These are phyloP conservation scores for Coryphaenoides rupestris DNA, from an alignment of 2,113 vertebrate species.

Conservation along the genomic window DNA sequence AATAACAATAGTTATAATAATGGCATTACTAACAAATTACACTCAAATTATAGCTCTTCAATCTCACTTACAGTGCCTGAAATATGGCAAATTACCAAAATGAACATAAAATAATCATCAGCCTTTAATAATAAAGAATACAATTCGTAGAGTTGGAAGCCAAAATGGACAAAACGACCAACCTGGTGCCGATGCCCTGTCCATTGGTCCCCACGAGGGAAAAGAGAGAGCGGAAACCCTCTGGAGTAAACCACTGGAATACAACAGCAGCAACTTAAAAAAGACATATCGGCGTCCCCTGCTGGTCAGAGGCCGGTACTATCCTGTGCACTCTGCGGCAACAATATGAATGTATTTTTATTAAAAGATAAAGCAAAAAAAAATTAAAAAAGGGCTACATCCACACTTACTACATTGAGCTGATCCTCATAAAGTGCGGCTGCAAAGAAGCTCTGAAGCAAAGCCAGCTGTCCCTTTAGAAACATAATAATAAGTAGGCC, in stretches of 20 bases:
- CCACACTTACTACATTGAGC: constrained; percentile 82
- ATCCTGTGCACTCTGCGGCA: too few species aligned
- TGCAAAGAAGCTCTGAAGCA: constrained; percentile 82
- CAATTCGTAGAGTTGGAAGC: too few species aligned
- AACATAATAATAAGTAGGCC: too few species aligned
- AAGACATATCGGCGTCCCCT: too few species aligned
- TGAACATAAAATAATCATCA: neutral
- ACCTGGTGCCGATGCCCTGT: constrained; percentile 98
- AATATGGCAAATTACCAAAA: too few species aligned
- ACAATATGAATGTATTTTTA: too few species aligned
- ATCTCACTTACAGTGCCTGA: too few species aligned
- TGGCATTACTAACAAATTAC: too few species aligned
- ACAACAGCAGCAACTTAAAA: constrained; percentile 15
- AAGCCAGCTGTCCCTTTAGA: constrained; percentile 84
- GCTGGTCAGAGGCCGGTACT: too few species aligned
- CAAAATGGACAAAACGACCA: constrained; percentile 8
- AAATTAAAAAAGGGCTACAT: too few species aligned
- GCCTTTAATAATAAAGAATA: neutral
- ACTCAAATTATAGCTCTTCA: too few species aligned
- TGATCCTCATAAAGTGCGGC: constrained; percentile 85
- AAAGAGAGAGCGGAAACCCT: constrained; percentile 93
- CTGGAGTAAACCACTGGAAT: constrained; percentile 91
- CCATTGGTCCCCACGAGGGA: constrained; percentile 95
- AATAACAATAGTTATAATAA: neutral
- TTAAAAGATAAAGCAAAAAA: too few species aligned